Evolutionary conservation across 2,888 invertebrate genomes (phyloP).

Genomic region (Lithophane ornitopus): DNA sequence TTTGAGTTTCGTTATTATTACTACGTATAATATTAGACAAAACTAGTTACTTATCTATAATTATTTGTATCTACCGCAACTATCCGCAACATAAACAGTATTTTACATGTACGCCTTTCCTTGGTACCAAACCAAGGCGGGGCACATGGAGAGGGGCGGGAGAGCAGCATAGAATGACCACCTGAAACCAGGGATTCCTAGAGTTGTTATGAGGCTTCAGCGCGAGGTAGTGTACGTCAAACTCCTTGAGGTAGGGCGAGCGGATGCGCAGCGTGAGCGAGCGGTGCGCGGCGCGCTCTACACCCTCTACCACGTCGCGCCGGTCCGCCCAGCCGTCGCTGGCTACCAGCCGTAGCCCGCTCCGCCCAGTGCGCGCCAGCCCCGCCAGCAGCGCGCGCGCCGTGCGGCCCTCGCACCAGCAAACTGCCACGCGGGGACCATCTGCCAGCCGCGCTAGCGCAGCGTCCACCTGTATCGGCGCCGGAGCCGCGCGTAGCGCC

Average conservation of each 20-base stretch:
- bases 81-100: background rate
- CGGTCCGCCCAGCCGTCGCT: slow-evolving; percentile 94
- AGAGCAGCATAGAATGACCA: slow-evolving; percentile 21
- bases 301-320: slow-evolving; percentile 93
- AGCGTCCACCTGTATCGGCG: slow-evolving; percentile 67
- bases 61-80: background rate
- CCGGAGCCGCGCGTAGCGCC: slow-evolving; percentile 73
- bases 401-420: slow-evolving; percentile 95
- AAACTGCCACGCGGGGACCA: slow-evolving; percentile 92
- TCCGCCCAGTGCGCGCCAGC: slow-evolving; percentile 86
- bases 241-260: slow-evolving; percentile 92
- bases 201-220: slow-evolving; percentile 92
- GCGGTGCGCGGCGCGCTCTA: slow-evolving; percentile 92
- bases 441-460: slow-evolving; percentile 86
- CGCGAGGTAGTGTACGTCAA: slow-evolving; percentile 93
- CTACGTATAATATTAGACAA: no score
- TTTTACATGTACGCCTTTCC: background rate
- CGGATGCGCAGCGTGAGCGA: slow-evolving; percentile 94
- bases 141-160: background rate
- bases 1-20: no score
- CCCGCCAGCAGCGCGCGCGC: slow-evolving; percentile 92
- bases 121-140: background rate
- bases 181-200: slow-evolving; percentile 93
- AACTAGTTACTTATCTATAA: no score
- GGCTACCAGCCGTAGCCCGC: slow-evolving; percentile 92